Conservation (phyloP, 1,140 invertebrate genomes). For the Mamestra configurata region DNA sequence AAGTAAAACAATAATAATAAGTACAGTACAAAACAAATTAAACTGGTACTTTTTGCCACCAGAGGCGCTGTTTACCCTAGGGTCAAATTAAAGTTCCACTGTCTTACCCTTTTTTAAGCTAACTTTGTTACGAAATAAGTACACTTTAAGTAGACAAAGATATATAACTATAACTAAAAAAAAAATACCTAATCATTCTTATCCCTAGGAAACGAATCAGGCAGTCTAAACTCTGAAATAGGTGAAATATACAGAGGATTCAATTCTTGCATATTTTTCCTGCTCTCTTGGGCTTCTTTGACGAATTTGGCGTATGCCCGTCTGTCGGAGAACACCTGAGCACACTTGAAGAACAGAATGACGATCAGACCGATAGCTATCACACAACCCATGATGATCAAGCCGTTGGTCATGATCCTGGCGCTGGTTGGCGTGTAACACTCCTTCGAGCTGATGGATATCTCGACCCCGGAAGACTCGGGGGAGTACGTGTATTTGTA, state of each 20-base stretch:
- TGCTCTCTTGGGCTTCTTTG: conserved; percentile 78
- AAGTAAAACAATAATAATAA: not conserved
- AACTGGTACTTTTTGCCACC: not conserved
- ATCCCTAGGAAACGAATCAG: conserved; percentile 83
- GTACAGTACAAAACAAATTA: not conserved
- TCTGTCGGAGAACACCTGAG: conserved; percentile 83
- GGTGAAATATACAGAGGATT: conserved; percentile 89
- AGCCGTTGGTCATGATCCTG: conserved; percentile 70
- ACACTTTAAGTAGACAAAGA: not conserved
- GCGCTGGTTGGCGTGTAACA: conserved; percentile 81
- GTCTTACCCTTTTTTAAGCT: not conserved
- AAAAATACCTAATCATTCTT: conserved; percentile 69
- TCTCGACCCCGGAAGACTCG: conserved; percentile 68
- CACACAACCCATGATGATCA: conserved; percentile 82
- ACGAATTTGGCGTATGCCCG: conserved; percentile 86
- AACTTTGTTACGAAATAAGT: not conserved
- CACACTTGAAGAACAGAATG: conserved; percentile 80
- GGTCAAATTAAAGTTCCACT: too few relatives aligned
- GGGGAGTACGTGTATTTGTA: conserved; percentile 86
- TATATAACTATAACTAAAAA: not conserved
- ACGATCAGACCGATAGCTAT: conserved; percentile 81
- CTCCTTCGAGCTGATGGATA: conserved; percentile 77
- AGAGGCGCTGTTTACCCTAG: not conserved
- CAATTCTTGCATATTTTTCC: conserved; percentile 75
- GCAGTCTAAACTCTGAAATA: conserved; percentile 86